A percentile compares a stretch with the other conserved stretches of the same genome.
Evolutionary conservation across 2,113 vertebrate genomes (phyloP).

Genomic region (Cyphomyrus plagiostoma): DNA sequence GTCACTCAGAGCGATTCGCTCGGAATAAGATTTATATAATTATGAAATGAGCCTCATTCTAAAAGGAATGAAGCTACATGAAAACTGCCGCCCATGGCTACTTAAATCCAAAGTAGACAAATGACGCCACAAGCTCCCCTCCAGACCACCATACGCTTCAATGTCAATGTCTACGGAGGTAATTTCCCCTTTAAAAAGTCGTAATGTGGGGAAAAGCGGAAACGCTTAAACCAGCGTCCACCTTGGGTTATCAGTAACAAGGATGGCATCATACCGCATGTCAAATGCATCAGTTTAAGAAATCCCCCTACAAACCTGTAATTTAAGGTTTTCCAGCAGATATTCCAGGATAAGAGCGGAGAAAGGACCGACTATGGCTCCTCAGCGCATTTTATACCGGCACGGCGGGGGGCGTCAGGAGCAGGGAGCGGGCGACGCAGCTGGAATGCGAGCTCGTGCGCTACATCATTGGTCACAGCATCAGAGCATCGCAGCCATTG

Average conservation of each 20-base stretch:
- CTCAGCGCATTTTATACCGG: constrained; percentile 53
- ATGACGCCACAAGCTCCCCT: neutral
- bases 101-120: neutral
- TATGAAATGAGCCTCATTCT: neutral
- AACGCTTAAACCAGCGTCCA: too few species aligned
- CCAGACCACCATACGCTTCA: neutral
- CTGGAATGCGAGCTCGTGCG: constrained; percentile 33
- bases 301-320: constrained; percentile 15
- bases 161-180: neutral
- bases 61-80: neutral
- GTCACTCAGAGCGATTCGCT: neutral
- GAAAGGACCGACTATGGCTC: constrained; percentile 53
- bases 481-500: constrained; percentile 42
- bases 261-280: neutral
- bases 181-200: neutral
- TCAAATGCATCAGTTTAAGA: neutral
- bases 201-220: neutral
- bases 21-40: neutral
- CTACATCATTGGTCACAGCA: constrained; percentile 51
- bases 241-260: neutral
- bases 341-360: constrained; percentile 37
- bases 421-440: constrained; percentile 31
- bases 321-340: constrained; percentile 1
- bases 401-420: constrained; percentile 31
- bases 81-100: neutral